A percentile compares a stretch with the other conserved stretches of the same genome.
These are phyloP conservation scores for Gallinago stenura DNA, from an alignment of 2,797 vertebrate genomes.

Conservation along the genomic window DNA sequence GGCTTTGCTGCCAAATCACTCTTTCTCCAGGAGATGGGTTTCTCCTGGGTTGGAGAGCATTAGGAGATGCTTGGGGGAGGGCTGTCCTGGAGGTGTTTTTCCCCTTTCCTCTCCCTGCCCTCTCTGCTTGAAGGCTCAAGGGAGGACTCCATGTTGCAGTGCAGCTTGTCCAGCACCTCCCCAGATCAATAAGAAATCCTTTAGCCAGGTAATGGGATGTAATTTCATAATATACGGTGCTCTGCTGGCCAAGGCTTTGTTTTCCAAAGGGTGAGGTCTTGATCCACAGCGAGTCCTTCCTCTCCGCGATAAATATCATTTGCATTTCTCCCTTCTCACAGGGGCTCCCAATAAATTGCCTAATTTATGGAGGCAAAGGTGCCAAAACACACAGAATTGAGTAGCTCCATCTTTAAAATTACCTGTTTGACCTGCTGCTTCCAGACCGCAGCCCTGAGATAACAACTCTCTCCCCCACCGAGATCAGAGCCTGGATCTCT, in stretches of 20 bases:
- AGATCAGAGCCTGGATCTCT: constrained; percentile 19
- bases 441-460: background rate
- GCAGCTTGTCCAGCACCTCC: background rate
- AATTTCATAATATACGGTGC: accelerated
- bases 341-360: background rate
- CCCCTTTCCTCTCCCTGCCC: background rate
- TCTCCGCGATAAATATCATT: background rate
- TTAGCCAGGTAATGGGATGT: background rate
- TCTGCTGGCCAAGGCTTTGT: background rate
- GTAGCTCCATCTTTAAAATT: constrained; percentile 30
- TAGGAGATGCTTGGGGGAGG: background rate
- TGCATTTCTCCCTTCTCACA: accelerated
- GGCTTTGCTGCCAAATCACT: background rate
- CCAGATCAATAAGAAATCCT: background rate
- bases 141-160: background rate
- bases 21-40: background rate
- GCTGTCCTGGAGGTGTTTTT: background rate
- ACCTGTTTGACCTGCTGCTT: constrained; percentile 54
- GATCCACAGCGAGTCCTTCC: background rate
- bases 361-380: background rate
- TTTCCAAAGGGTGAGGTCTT: background rate
- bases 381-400: background rate
- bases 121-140: background rate
- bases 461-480: background rate
- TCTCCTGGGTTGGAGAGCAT: background rate